phyloP scores from a whole-genome alignment of 2,113 vertebrate genomes.

The Pogona vitticeps region DNA sequence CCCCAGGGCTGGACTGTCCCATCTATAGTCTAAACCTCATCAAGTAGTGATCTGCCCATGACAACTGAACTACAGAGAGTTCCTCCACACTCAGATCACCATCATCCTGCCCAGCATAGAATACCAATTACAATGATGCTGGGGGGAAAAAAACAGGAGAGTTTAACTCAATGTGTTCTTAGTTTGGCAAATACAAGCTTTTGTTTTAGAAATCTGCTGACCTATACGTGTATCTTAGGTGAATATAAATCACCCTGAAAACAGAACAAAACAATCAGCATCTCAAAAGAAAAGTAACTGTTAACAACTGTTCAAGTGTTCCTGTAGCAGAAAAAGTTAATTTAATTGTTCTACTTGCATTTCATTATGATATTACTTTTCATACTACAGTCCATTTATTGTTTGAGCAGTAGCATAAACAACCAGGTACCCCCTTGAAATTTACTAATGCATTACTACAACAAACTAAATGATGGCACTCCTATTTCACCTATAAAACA shows the following conservation, averaged over 20 bases:
- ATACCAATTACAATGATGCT: too few relatives aligned
- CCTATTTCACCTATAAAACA: not conserved
- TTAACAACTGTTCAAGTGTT: not conserved
- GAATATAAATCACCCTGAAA: not conserved
- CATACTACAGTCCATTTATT: not conserved
- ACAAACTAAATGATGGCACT: not conserved
- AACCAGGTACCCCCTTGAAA: not conserved
- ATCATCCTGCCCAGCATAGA: too few relatives aligned
- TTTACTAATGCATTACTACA: not conserved
- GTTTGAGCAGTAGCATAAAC: not conserved
- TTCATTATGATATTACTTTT: not conserved
- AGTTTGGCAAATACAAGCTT: too few relatives aligned
- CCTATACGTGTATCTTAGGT: not conserved
- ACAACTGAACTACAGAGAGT: too few relatives aligned
- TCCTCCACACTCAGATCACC: too few relatives aligned
- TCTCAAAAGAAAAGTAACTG: not conserved
- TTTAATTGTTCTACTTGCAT: not conserved
- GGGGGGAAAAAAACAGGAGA: too few relatives aligned
- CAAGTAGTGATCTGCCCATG: too few relatives aligned
- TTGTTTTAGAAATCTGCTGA: not conserved
- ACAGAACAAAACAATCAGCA: not conserved
- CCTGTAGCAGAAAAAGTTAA: not conserved
- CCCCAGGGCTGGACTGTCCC: too few relatives aligned
- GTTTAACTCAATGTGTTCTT: too few relatives aligned
- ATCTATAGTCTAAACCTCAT: too few relatives aligned